Evolutionary conservation across 2,113 vertebrate genomes (phyloP).

Genomic region (Plestiodon gilberti): DNA sequence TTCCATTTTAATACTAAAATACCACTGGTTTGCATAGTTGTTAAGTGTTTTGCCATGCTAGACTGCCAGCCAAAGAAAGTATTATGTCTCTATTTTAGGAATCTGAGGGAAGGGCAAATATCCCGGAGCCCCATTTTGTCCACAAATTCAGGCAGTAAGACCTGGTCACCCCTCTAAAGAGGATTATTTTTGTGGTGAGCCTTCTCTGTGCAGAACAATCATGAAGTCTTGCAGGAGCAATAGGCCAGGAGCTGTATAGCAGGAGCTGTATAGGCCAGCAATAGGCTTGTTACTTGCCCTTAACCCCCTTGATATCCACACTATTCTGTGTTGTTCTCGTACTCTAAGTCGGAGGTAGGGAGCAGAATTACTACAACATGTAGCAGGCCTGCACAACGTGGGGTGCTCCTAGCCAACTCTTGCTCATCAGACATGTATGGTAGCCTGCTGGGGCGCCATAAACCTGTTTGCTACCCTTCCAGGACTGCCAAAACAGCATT

Average conservation of each 20-base stretch:
- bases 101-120: slow-evolving; percentile 17
- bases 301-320: background rate
- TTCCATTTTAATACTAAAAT: slow-evolving; percentile 17
- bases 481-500: background rate
- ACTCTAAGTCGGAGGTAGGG: background rate
- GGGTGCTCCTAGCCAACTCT: background rate
- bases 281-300: background rate
- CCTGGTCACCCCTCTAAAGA: background rate
- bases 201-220: background rate
- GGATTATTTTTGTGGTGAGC: background rate
- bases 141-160: background rate
- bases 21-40: background rate
- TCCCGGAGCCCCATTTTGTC: background rate
- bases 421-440: background rate
- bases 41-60: background rate
- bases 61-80: background rate
- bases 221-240: background rate
- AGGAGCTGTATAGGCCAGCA: background rate
- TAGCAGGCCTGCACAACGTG: background rate
- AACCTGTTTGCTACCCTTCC: background rate
- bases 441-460: background rate
- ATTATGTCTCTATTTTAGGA: background rate
- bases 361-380: background rate
- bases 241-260: too few relatives aligned
- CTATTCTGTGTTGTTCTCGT: background rate